Evolutionary conservation across 2,888 invertebrate species (phyloP).

Genomic region (Drosophila neutralis): DNA sequence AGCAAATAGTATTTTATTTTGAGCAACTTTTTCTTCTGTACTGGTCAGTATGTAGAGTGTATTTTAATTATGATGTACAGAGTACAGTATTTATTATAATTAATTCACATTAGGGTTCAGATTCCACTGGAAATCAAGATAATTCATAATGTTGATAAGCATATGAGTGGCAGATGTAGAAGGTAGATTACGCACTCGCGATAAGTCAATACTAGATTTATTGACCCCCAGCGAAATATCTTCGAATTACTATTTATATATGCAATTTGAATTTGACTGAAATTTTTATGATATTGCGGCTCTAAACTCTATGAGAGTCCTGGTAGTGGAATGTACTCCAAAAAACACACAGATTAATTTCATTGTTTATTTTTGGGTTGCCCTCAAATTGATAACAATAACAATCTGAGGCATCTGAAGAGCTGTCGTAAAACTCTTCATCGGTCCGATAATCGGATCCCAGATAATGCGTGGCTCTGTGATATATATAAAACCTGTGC

Average conservation of each 20-base stretch:
- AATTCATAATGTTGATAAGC: constrained; percentile 22
- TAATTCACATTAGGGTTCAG: background rate
- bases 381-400: constrained; percentile 40
- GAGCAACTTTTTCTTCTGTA: background rate
- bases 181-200: constrained; percentile 3
- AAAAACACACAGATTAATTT: constrained; percentile 30
- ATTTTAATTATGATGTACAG: background rate
- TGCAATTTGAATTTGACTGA: constrained; percentile 6
- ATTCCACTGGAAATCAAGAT: constrained; percentile 1
- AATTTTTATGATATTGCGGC: constrained; percentile 49
- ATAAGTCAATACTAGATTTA: constrained; percentile 19
- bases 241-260: constrained; percentile 3
- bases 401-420: constrained; percentile 36
- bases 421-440: constrained; percentile 65
- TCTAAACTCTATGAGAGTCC: background rate
- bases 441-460: constrained; percentile 23
- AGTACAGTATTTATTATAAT: background rate
- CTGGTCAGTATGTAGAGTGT: background rate
- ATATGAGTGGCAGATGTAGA: constrained; percentile 19
- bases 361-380: constrained; percentile 25
- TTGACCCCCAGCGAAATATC: constrained; percentile 5
- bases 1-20: background rate
- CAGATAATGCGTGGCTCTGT: constrained; percentile 38
- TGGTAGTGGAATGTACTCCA: background rate
- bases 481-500: constrained; percentile 36